Conservation (phyloP, 2,113 vertebrate species). For the Percina caprodes region DNA sequence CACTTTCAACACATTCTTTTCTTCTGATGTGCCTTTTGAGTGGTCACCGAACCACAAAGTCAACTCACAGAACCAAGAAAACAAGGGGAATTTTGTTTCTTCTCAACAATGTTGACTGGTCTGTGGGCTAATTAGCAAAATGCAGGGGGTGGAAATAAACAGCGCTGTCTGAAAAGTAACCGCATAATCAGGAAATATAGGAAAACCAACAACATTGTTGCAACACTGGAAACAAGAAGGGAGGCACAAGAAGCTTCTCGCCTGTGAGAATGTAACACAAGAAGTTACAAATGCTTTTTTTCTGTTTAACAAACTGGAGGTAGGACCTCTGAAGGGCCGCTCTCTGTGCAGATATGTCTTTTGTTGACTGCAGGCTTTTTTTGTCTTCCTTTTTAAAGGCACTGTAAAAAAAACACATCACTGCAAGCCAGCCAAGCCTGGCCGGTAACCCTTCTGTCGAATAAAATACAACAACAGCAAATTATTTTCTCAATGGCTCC, state of each 20-base stretch:
- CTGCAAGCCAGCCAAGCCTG: slow-evolving; percentile 32
- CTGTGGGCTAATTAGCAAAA: slow-evolving; percentile 28
- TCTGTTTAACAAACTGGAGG: slow-evolving; percentile 5
- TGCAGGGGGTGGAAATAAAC: slow-evolving; percentile 23
- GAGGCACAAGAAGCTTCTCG: neutral
- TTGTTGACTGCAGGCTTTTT: slow-evolving; percentile 25
- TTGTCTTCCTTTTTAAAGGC: neutral
- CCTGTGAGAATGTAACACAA: neutral
- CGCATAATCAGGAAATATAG: slow-evolving; percentile 9
- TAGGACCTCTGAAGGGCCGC: neutral
- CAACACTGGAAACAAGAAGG: neutral
- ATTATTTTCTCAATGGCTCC: slow-evolving; percentile 76
- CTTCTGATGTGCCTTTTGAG: slow-evolving; percentile 31
- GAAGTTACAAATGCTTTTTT: neutral
- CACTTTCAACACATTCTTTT: neutral
- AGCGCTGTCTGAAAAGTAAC: slow-evolving; percentile 20
- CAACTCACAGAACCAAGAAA: neutral
- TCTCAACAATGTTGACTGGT: neutral
- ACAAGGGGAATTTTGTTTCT: slow-evolving; percentile 28
- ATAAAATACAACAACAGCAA: slow-evolving; percentile 69
- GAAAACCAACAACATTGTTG: neutral
- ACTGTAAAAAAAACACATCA: slow-evolving; percentile 17
- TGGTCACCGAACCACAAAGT: slow-evolving; percentile 39
- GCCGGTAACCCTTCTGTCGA: slow-evolving; percentile 35
- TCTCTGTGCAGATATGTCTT: neutral